Evolutionary conservation across 2,888 invertebrate species (phyloP).

Genomic region (Drosophila emarginata): DNA sequence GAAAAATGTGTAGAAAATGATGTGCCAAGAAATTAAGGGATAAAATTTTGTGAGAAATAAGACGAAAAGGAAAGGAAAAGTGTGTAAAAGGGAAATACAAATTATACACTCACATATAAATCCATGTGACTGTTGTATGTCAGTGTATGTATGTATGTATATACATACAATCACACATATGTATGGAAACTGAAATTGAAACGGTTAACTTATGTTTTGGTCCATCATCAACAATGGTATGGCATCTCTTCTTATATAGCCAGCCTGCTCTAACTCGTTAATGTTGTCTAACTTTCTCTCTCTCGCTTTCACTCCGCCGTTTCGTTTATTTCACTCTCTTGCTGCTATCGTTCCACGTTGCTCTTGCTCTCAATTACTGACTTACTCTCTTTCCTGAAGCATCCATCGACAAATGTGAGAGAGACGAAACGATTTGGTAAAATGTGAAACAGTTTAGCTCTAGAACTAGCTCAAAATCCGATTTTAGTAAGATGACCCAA

Average conservation of each 20-base stretch:
- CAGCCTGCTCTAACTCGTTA: slow-evolving; percentile 12
- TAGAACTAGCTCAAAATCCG: not conserved
- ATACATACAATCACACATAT: not conserved
- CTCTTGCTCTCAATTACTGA: not conserved
- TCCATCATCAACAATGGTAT: slow-evolving; percentile 29
- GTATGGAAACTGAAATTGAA: slow-evolving; percentile 1
- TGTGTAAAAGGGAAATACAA: not conserved
- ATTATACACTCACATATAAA: slow-evolving; percentile 7
- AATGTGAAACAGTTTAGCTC: not conserved
- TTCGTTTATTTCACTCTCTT: not conserved
- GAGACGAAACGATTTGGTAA: not conserved
- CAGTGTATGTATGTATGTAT: not conserved
- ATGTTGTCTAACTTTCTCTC: slow-evolving; percentile 24
- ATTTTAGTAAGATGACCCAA: not conserved
- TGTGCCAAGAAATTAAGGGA: not conserved
- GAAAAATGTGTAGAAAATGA: not conserved
- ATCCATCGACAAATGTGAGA: slow-evolving; percentile 5
- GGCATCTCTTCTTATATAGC: slow-evolving; percentile 9
- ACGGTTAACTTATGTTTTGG: slow-evolving; percentile 37
- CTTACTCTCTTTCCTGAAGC: not conserved
- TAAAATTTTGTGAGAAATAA: not conserved
- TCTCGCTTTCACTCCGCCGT: slow-evolving; percentile 20
- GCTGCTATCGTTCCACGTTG: slow-evolving; percentile 8
- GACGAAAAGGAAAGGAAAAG: not conserved
- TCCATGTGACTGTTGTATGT: not conserved